Percentiles rank a stretch among this genome's conserved stretches.
Conservation (phyloP, 2,797 vertebrate genomes). For the Diplodus puntazzo region DNA sequence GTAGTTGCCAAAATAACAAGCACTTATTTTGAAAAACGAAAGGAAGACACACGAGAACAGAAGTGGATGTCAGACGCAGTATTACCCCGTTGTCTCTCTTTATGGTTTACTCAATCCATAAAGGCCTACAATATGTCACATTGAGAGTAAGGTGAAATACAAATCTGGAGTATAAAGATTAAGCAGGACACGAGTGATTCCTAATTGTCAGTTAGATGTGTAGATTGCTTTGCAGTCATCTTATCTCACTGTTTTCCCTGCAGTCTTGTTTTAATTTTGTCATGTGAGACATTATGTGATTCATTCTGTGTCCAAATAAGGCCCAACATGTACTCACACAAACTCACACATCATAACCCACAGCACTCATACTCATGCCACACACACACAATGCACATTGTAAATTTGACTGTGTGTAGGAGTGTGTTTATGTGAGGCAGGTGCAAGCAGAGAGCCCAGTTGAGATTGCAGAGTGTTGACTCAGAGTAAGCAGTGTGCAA, state of each 20-base stretch:
- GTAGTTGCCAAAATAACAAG: conserved; percentile 73
- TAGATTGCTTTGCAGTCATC: conserved; percentile 4
- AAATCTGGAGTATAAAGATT: conserved; percentile 14
- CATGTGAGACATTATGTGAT: conserved; percentile 11
- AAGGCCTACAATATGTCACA: conserved; percentile 1
- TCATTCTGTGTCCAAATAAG: conserved; percentile 27
- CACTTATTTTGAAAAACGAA: conserved; percentile 54
- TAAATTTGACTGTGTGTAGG: conserved; percentile 34
- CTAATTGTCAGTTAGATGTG: conserved; percentile 6
- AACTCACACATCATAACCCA: conserved; percentile 4
- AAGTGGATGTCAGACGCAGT: conserved; percentile 56
- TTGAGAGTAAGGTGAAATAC: neutral
- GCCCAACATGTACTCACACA: neutral
- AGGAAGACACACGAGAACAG: conserved; percentile 22
- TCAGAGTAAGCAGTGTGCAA: conserved; percentile 91
- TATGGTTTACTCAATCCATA: conserved; percentile 20
- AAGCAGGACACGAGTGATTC: conserved; percentile 21
- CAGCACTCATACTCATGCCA: conserved; percentile 12
- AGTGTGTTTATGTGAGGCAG: conserved; percentile 73
- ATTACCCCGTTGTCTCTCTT: conserved; percentile 34
- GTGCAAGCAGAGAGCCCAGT: conserved; percentile 87
- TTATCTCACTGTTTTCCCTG: conserved; percentile 1
- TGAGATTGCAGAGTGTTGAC: conserved; percentile 93
- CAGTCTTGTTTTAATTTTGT: conserved; percentile 22
- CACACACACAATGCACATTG: conserved; percentile 19